Evolutionary conservation across 2,888 invertebrate species (phyloP), one percentile per base, ranked within the genome.

Genomic region (Campoletis raptor): DNA sequence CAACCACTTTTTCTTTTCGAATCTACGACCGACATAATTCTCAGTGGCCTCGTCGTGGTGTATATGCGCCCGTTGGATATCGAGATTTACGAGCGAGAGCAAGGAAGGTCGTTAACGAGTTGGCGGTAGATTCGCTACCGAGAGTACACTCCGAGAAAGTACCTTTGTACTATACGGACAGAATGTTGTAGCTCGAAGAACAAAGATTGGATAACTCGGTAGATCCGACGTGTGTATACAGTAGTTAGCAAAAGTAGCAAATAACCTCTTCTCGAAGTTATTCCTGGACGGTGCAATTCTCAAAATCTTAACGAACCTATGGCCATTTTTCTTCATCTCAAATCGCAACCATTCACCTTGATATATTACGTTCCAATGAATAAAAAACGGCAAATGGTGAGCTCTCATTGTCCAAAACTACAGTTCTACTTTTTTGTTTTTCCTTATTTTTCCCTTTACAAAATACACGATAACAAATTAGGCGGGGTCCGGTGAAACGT

Each of bases 31-130:
- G 69, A 82, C 87, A 81, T 87, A 86, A 85, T 86, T 88, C 69
- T 81, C 78, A 74, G 66, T 48, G 21, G 79, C n/a, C n/a, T n/a
- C n/a, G n/a, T n/a, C n/a, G 24, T 30, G 9, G n/a, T 37, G 21
- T 45, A 37, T 77, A 45, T 21, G 42, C 61, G 15, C n/a, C 66
- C 76, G 52, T 74, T 81, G 88, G 88, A 89, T 90, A 91, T 92
- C 91, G 89, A 89, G 90, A 91, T 91, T 91, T 91, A 92, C 90
- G 90, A 88, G 81, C 84, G 85, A 57, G 57, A 84, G 85, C 77
- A 52, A 37, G 87, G 81, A 87, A 85, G 87, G 85, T 86, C 87
- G 80, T 89, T 89, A 89, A 85, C 85, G 83, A 81, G 83, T 81
- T 77, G 52, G 78, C 61, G 48, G 12, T 21, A 66, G 48, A 80